Percentiles rank a stretch among this genome's conserved stretches.
Conservation (phyloP, 2,888 invertebrate species). For the Eupithecia exiguata region DNA sequence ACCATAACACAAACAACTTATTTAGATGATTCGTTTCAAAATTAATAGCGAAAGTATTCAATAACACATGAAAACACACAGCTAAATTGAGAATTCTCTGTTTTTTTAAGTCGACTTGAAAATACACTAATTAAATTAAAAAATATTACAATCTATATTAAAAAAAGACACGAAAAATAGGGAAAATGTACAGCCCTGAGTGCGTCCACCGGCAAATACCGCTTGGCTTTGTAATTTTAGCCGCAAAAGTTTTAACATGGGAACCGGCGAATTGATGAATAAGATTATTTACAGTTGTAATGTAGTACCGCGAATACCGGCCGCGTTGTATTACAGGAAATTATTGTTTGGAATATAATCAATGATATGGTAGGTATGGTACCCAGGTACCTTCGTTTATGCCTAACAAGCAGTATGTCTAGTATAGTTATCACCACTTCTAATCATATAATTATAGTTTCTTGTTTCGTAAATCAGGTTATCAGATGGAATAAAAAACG, state of each 20-base stretch:
- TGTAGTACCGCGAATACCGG: not conserved
- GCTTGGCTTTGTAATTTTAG: slow-evolving; percentile 21
- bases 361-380: not conserved
- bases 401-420: no score
- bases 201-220: slow-evolving; percentile 14
- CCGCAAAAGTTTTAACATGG: slow-evolving; percentile 20
- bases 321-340: slow-evolving; percentile 21
- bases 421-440: no score
- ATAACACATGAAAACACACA: not conserved
- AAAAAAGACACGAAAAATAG: no score
- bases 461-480: not conserved
- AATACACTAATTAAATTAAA: not conserved
- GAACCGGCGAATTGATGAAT: slow-evolving; percentile 30
- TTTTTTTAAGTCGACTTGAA: not conserved
- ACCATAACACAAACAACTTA: not conserved
- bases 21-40: no score
- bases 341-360: slow-evolving; percentile 15
- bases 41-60: no score
- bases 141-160: no score
- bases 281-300: slow-evolving; percentile 11
- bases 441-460: not conserved
- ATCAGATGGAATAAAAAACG: no score
- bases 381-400: not conserved
- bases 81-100: not conserved
- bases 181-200: not conserved